Percentiles rank a stretch among this genome's conserved stretches.
Evolutionary conservation across 2,113 vertebrate genomes (phyloP).

Genomic region (Phylloscopus trochilus): DNA sequence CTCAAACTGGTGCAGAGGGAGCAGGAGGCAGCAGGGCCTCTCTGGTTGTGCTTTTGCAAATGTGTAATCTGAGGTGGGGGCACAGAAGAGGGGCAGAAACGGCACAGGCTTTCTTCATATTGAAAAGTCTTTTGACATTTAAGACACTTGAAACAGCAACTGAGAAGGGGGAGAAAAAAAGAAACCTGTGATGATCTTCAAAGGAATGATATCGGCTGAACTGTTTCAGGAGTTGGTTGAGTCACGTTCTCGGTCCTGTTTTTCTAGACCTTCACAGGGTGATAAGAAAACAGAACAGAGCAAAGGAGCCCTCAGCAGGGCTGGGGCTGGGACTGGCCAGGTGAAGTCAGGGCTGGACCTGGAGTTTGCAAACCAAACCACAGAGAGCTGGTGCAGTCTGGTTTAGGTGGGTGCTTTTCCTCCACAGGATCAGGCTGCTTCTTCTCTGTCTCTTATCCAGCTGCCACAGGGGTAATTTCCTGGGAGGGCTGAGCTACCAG

Average conservation of each 20-base stretch:
- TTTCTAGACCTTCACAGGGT: background rate
- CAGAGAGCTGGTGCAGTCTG: rapidly evolving
- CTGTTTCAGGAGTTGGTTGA: background rate
- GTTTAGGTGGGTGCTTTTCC: background rate
- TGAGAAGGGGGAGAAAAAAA: background rate
- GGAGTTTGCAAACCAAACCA: too few species aligned
- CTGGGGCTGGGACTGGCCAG: background rate
- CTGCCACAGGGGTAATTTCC: background rate
- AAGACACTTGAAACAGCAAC: slow-evolving; percentile 2
- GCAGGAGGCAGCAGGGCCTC: background rate
- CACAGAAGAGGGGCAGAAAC: background rate
- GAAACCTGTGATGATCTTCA: background rate
- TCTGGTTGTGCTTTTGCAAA: background rate
- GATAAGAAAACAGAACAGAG: background rate
- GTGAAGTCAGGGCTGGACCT: background rate
- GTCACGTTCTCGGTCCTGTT: background rate
- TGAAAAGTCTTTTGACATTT: slow-evolving; percentile 33
- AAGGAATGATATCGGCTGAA: background rate
- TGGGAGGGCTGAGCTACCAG: rapidly evolving
- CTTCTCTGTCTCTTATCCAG: background rate
- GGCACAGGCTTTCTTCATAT: background rate
- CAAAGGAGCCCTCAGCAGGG: background rate
- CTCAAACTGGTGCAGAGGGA: background rate
- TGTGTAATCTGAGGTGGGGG: background rate
- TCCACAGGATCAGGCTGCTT: rapidly evolving